Conservation (phyloP, 2,888 invertebrate species). For the Caenorhabditis auriculariae region DNA sequence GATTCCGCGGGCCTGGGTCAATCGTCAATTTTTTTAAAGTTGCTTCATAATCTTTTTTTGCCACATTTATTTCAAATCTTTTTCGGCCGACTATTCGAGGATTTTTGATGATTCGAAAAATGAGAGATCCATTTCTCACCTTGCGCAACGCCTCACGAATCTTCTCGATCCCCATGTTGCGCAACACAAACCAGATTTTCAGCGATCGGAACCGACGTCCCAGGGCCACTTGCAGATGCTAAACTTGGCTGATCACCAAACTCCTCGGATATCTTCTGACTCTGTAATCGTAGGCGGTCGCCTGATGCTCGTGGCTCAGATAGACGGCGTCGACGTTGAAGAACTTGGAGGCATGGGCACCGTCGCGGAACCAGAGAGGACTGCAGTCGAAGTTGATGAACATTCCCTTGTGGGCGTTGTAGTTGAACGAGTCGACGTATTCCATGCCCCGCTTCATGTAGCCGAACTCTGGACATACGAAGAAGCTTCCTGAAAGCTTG, state of each 20-base stretch:
- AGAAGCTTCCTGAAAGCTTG: constrained; percentile 47
- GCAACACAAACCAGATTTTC: constrained; percentile 94
- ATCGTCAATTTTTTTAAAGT: no score
- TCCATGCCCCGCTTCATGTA: constrained; percentile 88
- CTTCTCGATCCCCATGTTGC: constrained; percentile 88
- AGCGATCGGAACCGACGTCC: constrained; percentile 91
- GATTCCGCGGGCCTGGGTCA: no score
- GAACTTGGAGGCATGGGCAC: constrained; percentile 86
- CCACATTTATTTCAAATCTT: no score
- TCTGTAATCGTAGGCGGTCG: constrained; percentile 67
- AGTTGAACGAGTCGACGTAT: constrained; percentile 88
- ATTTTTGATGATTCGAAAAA: no score
- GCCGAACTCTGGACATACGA: constrained; percentile 87
- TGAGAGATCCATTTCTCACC: constrained; percentile 56
- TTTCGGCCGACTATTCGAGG: no score
- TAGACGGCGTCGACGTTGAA: constrained; percentile 98
- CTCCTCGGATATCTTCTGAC: constrained; percentile 14
- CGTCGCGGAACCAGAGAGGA: constrained; percentile 90
- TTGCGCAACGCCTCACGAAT: constrained; percentile 87
- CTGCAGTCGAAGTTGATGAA: constrained; percentile 99
- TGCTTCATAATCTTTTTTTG: no score
- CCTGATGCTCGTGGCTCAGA: constrained; percentile 94
- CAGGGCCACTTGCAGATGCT: constrained; percentile 71
- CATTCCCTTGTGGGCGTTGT: constrained; percentile 98
- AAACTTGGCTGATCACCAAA: constrained; percentile 13